Base-by-base conservation (phyloP, 2,797 vertebrate species). In the Alectoris magna region DNA sequence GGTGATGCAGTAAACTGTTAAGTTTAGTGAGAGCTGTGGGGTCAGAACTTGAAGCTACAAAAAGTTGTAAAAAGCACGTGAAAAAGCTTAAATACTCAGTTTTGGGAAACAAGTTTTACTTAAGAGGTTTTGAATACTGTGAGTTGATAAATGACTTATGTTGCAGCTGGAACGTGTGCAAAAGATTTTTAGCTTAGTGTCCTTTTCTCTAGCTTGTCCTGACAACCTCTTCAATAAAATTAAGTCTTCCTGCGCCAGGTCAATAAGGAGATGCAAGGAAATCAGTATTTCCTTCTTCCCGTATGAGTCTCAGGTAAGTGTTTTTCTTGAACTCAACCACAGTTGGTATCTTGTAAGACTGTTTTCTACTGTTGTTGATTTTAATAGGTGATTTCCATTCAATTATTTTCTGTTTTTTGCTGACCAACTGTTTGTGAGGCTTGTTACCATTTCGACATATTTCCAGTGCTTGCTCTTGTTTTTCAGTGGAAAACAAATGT, bases 201-300 rank as follows among this genome's bases (percentile, higher is more conserved):
- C 24, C 94, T 87, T 29, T 55, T 2, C 2, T 22, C 12, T 96
- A 99, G 99, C 98, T 96, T 99, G 99, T 91, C 98, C 98, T 23
- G 98, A 99, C 95, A 98, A 96, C 41, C 98, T 99, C 43, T 99
- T 99, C 91, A 98, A 98, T 97, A 98, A 98, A 91, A 98, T 99
- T 96, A 99, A 99, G 94, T 86, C 96, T 74, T 96, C 98, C 71
- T 99, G 98, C 96, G 98, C 98, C 81, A 99, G 98, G 96, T 97
- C 98, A 90, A 98, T 99, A 91, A 98, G 98, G 83, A 98, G 98
- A 90, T 99, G 98, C 96, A 99, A 99, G 93, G 99, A 99, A 97
- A 98, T 99, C 91, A 99, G 98, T 96, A 98, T 99, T 73, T 98
- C 98, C 38, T 99, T 99, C 97, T 98, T 99, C 94, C 99, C 99